Evolutionary conservation across 2,888 invertebrate genomes (phyloP).

Genomic region (Caenorhabditis panamensis): DNA sequence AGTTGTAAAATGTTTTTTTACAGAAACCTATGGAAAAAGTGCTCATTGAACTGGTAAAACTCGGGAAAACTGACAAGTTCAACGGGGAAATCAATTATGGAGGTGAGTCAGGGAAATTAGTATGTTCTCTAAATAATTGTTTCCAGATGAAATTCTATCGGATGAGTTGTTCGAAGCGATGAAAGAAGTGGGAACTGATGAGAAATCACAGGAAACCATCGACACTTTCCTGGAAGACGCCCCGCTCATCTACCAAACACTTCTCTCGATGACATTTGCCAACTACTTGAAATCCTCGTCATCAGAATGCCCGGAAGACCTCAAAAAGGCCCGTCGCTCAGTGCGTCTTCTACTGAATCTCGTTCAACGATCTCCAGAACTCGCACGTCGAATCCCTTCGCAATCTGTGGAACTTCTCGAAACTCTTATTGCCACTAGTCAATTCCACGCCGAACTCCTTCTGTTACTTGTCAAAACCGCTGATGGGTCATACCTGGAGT

Average conservation of each 20-base stretch:
- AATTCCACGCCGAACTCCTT: conserved; percentile 24
- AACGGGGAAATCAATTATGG: conserved; percentile 41
- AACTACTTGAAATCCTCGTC: conserved; percentile 6
- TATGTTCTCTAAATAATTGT: not conserved
- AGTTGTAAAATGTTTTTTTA: not conserved
- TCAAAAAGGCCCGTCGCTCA: conserved; percentile 13
- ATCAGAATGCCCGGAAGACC: not conserved
- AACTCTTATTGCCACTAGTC: conserved; percentile 1
- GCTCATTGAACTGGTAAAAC: conserved; percentile 10
- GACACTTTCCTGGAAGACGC: conserved; percentile 26
- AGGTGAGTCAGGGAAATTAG: too few species aligned
- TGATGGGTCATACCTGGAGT: conserved; percentile 30
- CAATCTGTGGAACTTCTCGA: conserved; percentile 45
- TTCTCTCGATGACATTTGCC: conserved; percentile 25
- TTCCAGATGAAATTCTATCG: conserved; percentile 43
- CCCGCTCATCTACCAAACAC: conserved; percentile 12
- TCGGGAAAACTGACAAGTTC: conserved; percentile 24
- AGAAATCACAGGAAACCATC: conserved; percentile 7
- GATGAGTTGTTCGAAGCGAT: conserved; percentile 18
- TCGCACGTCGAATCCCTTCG: conserved; percentile 25
- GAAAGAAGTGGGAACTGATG: conserved; percentile 23
- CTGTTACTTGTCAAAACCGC: conserved; percentile 49
- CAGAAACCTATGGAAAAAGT: conserved; percentile 23
- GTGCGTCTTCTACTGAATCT: conserved; percentile 46
- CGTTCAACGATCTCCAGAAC: conserved; percentile 27